Conservation (phyloP, 1,140 invertebrate genomes). For the Drosophila erecta region DNA sequence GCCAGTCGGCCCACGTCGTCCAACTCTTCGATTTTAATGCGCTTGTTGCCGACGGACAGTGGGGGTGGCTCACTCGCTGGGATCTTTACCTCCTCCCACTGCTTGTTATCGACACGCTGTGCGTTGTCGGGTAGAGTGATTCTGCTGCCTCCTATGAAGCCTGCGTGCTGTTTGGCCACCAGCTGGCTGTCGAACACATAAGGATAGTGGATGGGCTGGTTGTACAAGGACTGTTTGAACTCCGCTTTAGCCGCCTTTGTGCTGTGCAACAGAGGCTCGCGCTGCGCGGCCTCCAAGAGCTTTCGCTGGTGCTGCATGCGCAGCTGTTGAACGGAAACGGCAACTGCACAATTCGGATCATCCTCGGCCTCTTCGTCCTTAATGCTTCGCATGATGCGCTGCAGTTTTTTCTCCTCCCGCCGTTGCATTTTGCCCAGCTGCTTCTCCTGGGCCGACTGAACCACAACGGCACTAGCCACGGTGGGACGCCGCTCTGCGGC, state of each 20-base stretch:
- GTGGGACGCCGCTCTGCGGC: slow-evolving; percentile 59
- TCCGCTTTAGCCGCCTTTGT: slow-evolving; percentile 63
- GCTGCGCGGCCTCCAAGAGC: slow-evolving; percentile 78
- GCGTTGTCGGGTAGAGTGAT: slow-evolving; percentile 92
- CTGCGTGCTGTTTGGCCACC: slow-evolving; percentile 88
- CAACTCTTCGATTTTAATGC: slow-evolving; percentile 89
- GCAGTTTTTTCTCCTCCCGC: slow-evolving; percentile 94
- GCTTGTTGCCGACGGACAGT: slow-evolving; percentile 88
- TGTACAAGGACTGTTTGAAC: slow-evolving; percentile 28
- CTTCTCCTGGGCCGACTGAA: slow-evolving; percentile 94
- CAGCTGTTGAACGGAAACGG: slow-evolving; percentile 82
- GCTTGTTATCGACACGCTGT: slow-evolving; percentile 88
- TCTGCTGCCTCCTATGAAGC: slow-evolving; percentile 92
- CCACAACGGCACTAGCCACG: slow-evolving; percentile 87
- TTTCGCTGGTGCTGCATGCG: slow-evolving; percentile 85
- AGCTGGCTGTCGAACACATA: slow-evolving; percentile 93
- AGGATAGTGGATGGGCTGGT: slow-evolving; percentile 88
- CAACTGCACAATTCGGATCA: slow-evolving; percentile 85
- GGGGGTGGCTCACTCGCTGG: slow-evolving; percentile 90
- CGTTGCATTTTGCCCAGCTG: slow-evolving; percentile 91
- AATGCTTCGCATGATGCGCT: slow-evolving; percentile 87
- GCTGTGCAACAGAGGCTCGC: slow-evolving; percentile 84
- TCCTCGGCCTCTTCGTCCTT: slow-evolving; percentile 86
- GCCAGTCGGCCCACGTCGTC: slow-evolving; percentile 94
- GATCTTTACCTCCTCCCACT: slow-evolving; percentile 95